These are phyloP conservation scores for Xiphydria camelus DNA, from an alignment of 2,888 invertebrate species.

Conservation along the genomic window DNA sequence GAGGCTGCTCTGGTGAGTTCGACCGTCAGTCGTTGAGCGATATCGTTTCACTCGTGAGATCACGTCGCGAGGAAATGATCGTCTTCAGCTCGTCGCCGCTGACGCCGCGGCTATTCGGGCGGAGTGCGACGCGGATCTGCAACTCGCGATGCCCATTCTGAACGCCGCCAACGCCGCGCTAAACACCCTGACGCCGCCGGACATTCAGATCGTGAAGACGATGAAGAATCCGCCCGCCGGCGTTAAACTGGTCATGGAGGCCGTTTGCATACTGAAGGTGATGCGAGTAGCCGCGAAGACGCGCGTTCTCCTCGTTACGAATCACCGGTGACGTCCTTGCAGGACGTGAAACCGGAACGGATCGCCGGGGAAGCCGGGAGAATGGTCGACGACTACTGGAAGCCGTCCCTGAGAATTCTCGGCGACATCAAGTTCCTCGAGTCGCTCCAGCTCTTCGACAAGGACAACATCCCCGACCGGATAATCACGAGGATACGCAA, in stretches of 20 bases:
- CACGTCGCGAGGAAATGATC: no score
- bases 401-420: conserved; percentile 82
- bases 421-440: conserved; percentile 94
- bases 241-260: conserved; percentile 92
- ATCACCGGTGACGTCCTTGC: not conserved
- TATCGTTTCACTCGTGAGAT: no score
- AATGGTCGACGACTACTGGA: conserved; percentile 91
- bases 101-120: conserved; percentile 83
- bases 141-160: conserved; percentile 89
- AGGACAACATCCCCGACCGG: conserved; percentile 85
- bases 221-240: conserved; percentile 96
- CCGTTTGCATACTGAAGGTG: conserved; percentile 91
- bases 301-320: not conserved
- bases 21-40: not conserved
- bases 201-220: conserved; percentile 92
- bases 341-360: conserved; percentile 88
- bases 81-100: conserved; percentile 48
- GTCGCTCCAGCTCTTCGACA: conserved; percentile 82
- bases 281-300: conserved; percentile 8
- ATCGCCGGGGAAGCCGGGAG: conserved; percentile 77
- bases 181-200: conserved; percentile 89
- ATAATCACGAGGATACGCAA: conserved; percentile 83
- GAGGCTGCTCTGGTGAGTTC: conserved; percentile 71
- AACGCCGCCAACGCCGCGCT: conserved; percentile 85
- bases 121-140: conserved; percentile 90